phyloP scores from a whole-genome alignment of 2,888 invertebrate species.

The Resseliella maxima region DNA sequence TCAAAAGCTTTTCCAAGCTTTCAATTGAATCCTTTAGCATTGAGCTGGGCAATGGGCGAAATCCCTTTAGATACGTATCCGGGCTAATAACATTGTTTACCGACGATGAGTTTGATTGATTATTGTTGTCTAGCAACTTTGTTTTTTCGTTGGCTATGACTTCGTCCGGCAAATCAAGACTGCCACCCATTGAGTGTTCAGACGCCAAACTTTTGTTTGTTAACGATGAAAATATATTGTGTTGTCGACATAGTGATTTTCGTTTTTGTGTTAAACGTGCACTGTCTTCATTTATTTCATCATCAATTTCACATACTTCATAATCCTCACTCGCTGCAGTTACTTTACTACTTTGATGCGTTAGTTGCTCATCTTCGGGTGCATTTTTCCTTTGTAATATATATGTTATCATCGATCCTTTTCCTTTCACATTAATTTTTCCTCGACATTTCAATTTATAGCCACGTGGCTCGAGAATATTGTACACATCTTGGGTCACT shows the following conservation, averaged over 20 bases:
- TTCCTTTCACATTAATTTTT: constrained; percentile 90
- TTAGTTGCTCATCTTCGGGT: neutral
- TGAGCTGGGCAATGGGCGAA: constrained; percentile 57
- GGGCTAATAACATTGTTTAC: neutral
- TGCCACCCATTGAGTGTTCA: constrained; percentile 49
- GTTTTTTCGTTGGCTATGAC: neutral
- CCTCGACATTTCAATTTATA: constrained; percentile 88
- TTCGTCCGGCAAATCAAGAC: neutral
- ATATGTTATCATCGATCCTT: constrained; percentile 93
- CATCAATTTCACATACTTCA: neutral
- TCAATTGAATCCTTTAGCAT: constrained; percentile 66
- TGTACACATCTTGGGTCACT: constrained; percentile 84
- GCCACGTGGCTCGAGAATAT: constrained; percentile 80
- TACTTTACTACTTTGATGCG: constrained; percentile 21
- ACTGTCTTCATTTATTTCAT: neutral
- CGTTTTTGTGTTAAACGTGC: constrained; percentile 63
- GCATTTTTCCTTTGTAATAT: constrained; percentile 69
- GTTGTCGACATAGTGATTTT: constrained; percentile 67
- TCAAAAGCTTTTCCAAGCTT: constrained; percentile 66
- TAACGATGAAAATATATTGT: constrained; percentile 65
- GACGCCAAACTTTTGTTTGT: constrained; percentile 20
- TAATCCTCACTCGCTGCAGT: constrained; percentile 17
- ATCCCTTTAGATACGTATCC: constrained; percentile 42
- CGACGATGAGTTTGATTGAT: neutral
- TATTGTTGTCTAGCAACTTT: neutral